Evolutionary conservation across 2,113 vertebrate species (phyloP).

Genomic region (Opisthocomus hoazin): DNA sequence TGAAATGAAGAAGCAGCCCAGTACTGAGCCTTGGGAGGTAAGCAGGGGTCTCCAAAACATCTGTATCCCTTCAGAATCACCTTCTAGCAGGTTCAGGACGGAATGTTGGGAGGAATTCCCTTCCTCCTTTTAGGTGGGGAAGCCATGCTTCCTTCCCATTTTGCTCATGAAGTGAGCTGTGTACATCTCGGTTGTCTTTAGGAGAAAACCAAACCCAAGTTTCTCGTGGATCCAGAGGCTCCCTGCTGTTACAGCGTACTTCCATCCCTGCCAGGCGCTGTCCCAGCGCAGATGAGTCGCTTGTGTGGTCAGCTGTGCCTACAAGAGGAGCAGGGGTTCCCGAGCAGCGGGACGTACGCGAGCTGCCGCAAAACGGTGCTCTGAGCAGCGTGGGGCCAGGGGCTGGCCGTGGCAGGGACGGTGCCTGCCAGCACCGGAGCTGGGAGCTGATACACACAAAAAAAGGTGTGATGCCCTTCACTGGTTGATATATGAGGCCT

Average conservation of each 20-base stretch:
- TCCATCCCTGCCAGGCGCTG: rapidly evolving
- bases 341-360: rapidly evolving
- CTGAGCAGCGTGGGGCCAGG: rapidly evolving
- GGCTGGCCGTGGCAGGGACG: neutral
- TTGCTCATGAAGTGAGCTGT: neutral
- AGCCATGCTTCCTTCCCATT: neutral
- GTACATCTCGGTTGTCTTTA: neutral
- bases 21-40: neutral
- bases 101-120: neutral
- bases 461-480: neutral
- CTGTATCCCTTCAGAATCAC: neutral
- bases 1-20: neutral
- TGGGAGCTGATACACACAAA: neutral
- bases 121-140: neutral
- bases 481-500: neutral
- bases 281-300: neutral
- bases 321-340: neutral
- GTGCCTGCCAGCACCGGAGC: neutral
- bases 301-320: neutral
- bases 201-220: neutral
- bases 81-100: neutral
- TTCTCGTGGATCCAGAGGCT: neutral
- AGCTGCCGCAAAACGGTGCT: neutral
- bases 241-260: neutral
- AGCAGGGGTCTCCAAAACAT: neutral